Conservation (phyloP, 2,113 vertebrate species). For the Gorsachius goisagi region DNA sequence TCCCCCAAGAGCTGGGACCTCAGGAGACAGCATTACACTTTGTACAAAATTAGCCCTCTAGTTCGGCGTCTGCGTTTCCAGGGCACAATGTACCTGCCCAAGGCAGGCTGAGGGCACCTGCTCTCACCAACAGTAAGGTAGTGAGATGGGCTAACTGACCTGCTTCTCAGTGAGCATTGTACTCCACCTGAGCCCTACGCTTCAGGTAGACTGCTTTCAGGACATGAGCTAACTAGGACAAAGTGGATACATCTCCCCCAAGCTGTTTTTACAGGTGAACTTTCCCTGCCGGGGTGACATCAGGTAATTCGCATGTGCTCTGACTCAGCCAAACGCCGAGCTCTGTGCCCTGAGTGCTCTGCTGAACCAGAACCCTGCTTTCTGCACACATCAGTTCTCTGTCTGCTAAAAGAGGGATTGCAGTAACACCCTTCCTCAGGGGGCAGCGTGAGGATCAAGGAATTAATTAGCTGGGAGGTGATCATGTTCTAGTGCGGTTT, state of each 20-base stretch:
- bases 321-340: not conserved
- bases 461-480: not conserved
- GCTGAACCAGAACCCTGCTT: not conserved
- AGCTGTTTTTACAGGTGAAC: not conserved
- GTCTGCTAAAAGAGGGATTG: fast-evolving
- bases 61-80: not conserved
- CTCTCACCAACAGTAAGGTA: not conserved
- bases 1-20: not conserved
- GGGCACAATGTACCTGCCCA: not conserved
- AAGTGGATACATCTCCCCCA: not conserved
- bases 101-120: not conserved
- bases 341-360: not conserved
- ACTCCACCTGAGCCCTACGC: not conserved
- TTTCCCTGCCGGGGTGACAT: not conserved
- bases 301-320: not conserved
- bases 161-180: not conserved
- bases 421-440: not conserved
- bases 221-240: not conserved
- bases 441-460: not conserved
- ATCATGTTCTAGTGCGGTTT: not conserved
- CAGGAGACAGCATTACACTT: not conserved
- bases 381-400: not conserved
- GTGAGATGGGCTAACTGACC: not conserved
- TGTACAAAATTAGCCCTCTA: not conserved
- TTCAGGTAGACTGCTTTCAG: not conserved